Percentiles rank a stretch among this genome's conserved stretches.
phyloP scores from a whole-genome alignment of 2,797 vertebrate genomes.

The Oreochromis mossambicus region DNA sequence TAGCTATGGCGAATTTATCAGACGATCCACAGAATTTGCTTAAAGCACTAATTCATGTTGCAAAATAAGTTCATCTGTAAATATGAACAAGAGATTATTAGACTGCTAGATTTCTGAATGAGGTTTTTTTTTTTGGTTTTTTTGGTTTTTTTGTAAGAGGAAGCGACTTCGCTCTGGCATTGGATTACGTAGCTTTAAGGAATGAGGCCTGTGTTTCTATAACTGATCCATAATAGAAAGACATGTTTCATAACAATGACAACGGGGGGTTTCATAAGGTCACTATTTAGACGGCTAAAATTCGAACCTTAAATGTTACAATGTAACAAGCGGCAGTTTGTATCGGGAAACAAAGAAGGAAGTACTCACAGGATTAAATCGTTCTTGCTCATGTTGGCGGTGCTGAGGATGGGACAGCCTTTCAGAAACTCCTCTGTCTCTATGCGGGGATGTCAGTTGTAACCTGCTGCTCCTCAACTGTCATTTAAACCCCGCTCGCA shows the following conservation, averaged over 20 bases:
- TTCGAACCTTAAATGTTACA: background rate
- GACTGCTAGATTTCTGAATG: background rate
- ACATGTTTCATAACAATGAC: slow-evolving; percentile 20
- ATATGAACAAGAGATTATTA: background rate
- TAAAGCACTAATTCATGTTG: background rate
- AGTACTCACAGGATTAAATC: slow-evolving; percentile 69
- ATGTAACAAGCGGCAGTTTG: fast-evolving
- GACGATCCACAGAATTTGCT: background rate
- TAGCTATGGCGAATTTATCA: background rate
- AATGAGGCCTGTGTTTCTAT: background rate
- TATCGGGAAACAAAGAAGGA: background rate
- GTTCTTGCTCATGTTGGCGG: slow-evolving; percentile 67
- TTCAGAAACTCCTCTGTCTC: background rate
- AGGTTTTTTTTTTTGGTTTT: fast-evolving
- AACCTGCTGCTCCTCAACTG: slow-evolving; percentile 16
- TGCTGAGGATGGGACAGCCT: background rate
- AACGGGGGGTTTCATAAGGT: background rate
- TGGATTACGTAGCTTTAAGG: background rate
- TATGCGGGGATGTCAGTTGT: background rate
- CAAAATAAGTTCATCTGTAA: background rate
- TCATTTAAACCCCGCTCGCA: background rate
- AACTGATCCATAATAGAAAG: background rate
- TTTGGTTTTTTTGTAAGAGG: background rate
- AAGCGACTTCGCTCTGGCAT: background rate
- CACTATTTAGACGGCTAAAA: background rate